Base-by-base conservation (phyloP, 2,888 invertebrate species). In the Ryuthela nishihirai region DNA sequence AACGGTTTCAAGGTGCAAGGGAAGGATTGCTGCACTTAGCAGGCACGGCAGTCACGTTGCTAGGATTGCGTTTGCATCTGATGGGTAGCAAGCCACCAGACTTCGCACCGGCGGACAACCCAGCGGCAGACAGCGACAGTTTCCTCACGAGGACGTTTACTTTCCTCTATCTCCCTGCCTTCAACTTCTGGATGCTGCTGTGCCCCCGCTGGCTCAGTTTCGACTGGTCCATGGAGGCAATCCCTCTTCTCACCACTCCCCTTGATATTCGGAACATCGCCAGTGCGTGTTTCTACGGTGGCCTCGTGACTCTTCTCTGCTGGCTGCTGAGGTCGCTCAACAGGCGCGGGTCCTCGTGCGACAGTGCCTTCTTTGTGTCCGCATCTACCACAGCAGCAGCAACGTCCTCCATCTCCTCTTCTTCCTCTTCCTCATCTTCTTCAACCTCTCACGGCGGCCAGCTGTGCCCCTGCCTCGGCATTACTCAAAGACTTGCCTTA, bases 151-250 rank as follows among this genome's bases (percentile, higher is more conserved):
- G 97, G 65, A 80, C 88, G 54, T 81, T 93, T 70, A 97, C 97
- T 46, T 97, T 94, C 77, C 79, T 86, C 65, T 93, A 92, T 74
- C 82, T 98, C 68, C 95, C 97, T 35, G 85, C 87, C 39, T 86
- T 91, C 72, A 95, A 97, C 77, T 85, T 92, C 70, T 83, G 84
- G 74, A 82, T 97, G 70, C 79, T 97, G 60, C 74, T 95, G 35
- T 90, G 85, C 74, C 97, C 97, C 5, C 82, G 83, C 68, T 84
- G 85, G 67, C 80, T 98, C 50, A 94, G 94, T 75, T 98, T 95
- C 77, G 97, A 98, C 77, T 98, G 97, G 98, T 94, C 95, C 23
- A 97, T 98, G 97, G 93, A 94, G 69, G 87, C 97, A 1, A 84
- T 98, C 70, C 92, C 94, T 7, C 81, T 89, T 61, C 83, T 98